A percentile compares a stretch with the other conserved stretches of the same genome.
Evolutionary conservation across 2,888 invertebrate genomes (phyloP).

Genomic region (Heliconius cydno): DNA sequence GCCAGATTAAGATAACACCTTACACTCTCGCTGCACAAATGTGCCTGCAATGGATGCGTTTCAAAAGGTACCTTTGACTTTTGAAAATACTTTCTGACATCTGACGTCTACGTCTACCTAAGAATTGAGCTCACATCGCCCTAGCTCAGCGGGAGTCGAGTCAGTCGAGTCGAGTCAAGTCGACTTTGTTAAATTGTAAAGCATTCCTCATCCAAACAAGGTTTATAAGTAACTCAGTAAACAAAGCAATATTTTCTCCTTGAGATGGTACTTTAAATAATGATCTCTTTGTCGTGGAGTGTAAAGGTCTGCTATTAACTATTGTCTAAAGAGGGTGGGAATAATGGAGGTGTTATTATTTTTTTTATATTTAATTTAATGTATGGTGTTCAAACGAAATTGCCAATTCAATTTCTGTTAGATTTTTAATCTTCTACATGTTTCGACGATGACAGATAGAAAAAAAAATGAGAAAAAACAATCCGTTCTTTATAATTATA

Average conservation of each 20-base stretch:
- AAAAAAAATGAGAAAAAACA: too few relatives aligned
- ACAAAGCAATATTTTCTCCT: slow-evolving; percentile 39
- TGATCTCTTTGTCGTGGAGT: slow-evolving; percentile 36
- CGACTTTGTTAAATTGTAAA: slow-evolving; percentile 43
- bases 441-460: background rate
- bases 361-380: slow-evolving; percentile 27
- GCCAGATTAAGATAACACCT: slow-evolving; percentile 74
- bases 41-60: slow-evolving; percentile 38
- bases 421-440: background rate
- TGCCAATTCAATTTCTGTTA: background rate
- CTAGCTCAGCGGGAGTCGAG: slow-evolving; percentile 26
- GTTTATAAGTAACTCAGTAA: slow-evolving; percentile 41
- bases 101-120: slow-evolving; percentile 3
- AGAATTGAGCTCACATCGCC: background rate
- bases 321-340: slow-evolving; percentile 20
- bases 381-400: background rate
- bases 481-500: too few relatives aligned
- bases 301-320: slow-evolving; percentile 33
- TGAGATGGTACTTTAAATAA: slow-evolving; percentile 39
- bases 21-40: slow-evolving; percentile 52
- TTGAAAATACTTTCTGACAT: slow-evolving; percentile 44
- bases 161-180: slow-evolving; percentile 30
- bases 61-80: slow-evolving; percentile 46
- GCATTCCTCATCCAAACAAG: slow-evolving; percentile 42
- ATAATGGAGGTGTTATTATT: slow-evolving; percentile 13